Evolutionary conservation across 2,888 invertebrate species (phyloP), one percentile per base, ranked within the genome.

Genomic region (Erynnis tages): DNA sequence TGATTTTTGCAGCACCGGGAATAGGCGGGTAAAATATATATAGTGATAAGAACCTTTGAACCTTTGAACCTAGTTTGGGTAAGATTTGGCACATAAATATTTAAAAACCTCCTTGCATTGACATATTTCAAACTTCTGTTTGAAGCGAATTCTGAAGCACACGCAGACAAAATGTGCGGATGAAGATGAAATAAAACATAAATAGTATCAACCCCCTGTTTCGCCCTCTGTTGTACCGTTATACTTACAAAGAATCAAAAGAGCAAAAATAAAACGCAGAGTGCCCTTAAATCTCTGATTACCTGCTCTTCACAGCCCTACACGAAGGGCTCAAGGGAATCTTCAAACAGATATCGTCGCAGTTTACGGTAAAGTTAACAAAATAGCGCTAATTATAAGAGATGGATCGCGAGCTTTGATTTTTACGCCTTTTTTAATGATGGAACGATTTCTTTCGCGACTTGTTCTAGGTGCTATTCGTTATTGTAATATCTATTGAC

Each of bases 281-380:
- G 40, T 16, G 30, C 5, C 37, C 29, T 47, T 6, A 4, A 37
- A 38, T 40, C 38, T 13, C 19, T 48, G 48, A 48, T 48, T 40
- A 48, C 48, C 48, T 40, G 48, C 48, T 40, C 30, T 48, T 48
- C 27, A 17, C 3, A 30, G 32, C 48, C 48, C 48, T 32, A 6
- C 5, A 8, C n/a, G 21, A 7, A 35, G 35, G 25, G 45, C 4
- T 13, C 16, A 2, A 7, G 4, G 10, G 25, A 14, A 30, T 40
- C 19, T 38, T 47, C 38, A 38, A 48, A 48, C 30, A 14, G 21
- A 19, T 16, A 48, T 21, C 23, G 10, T 29, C 11, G 11, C n/a
- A 25, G 17, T 17, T 54, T 54, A 47, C 29, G 10, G 14, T 41
- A 3, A 10, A 17, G 16, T 41, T 11, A 25, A 40, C 40, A 40